Evolutionary conservation across 2,797 vertebrate species (phyloP).

Genomic region (Molossus molossus): DNA sequence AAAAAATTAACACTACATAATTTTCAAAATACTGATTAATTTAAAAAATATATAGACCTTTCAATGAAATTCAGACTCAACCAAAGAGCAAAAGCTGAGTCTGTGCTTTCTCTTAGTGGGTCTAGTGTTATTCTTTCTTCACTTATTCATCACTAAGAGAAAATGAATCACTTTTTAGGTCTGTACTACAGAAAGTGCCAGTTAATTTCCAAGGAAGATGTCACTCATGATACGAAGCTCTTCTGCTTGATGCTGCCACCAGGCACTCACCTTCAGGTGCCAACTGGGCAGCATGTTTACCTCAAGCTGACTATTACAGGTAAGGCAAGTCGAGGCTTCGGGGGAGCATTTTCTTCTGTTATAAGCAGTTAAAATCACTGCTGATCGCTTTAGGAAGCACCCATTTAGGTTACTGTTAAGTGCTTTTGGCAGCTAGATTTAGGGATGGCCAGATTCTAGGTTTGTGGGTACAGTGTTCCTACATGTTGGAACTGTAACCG

Average conservation of each 20-base stretch:
- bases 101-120: not conserved
- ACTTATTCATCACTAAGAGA: constrained; percentile 57
- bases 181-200: constrained; percentile 94
- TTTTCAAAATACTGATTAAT: constrained; percentile 35
- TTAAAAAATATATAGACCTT: not conserved
- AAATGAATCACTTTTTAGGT: constrained; percentile 87
- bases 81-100: not conserved
- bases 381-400: not conserved
- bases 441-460: not conserved
- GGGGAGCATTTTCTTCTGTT: not conserved
- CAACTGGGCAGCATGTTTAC: constrained; percentile 96
- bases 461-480: not conserved
- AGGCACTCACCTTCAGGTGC: constrained; percentile 92
- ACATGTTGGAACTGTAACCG: not conserved
- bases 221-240: constrained; percentile 94
- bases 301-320: constrained; percentile 94
- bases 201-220: constrained; percentile 93
- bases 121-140: constrained; percentile 21
- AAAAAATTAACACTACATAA: not conserved
- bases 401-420: not conserved
- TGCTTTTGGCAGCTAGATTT: not conserved
- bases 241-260: constrained; percentile 93
- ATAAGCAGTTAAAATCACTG: not conserved
- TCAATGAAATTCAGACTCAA: not conserved
- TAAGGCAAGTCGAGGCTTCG: constrained; percentile 82